A percentile compares a stretch with the other conserved stretches of the same genome.
Conservation (phyloP, 2,888 invertebrate genomes). For the Plebejus anna region DNA sequence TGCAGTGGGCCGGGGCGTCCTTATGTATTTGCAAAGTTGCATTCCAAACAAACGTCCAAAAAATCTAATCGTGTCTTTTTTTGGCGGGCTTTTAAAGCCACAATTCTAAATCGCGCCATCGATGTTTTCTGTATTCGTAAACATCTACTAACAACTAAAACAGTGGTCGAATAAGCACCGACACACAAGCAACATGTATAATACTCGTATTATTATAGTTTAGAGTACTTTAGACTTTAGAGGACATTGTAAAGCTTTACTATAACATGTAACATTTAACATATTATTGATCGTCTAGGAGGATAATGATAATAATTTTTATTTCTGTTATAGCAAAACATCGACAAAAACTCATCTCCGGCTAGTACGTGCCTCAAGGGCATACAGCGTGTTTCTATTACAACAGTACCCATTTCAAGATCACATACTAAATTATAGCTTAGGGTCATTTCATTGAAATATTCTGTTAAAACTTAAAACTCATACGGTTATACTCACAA, state of each 20-base stretch:
- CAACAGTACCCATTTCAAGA: conserved; percentile 4
- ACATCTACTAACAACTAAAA: too few relatives aligned
- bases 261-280: background rate
- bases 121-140: background rate
- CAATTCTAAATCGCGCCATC: background rate
- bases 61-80: background rate
- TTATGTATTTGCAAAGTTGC: too few relatives aligned
- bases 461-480: too few relatives aligned
- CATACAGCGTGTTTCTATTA: background rate
- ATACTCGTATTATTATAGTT: too few relatives aligned
- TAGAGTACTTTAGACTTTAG: background rate
- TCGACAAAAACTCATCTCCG: conserved; percentile 8
- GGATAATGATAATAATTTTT: background rate
- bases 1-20: too few relatives aligned
- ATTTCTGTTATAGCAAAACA: background rate
- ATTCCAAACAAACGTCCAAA: too few relatives aligned
- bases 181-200: too few relatives aligned
- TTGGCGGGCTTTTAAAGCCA: background rate
- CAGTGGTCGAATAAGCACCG: too few relatives aligned
- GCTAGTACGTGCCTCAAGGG: background rate
- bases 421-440: background rate
- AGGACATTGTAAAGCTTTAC: background rate
- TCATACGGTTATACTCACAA: too few relatives aligned
- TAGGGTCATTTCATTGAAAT: background rate
- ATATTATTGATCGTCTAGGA: background rate